A percentile compares a stretch with the other conserved stretches of the same genome.
phyloP scores from a whole-genome alignment of 2,888 invertebrate species.

The Elegia similella region DNA sequence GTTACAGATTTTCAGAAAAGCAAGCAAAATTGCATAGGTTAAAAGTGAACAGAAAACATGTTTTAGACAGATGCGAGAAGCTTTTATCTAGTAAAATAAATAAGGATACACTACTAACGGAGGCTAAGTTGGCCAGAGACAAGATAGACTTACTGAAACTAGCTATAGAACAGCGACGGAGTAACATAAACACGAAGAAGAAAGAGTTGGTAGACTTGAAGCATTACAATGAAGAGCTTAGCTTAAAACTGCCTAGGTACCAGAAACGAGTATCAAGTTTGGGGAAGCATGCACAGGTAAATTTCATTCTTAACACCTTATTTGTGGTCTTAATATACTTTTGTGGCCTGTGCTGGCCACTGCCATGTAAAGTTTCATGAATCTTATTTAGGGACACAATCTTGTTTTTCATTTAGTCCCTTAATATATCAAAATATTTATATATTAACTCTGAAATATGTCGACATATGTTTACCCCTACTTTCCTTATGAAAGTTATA shows the following conservation, averaged over 20 bases:
- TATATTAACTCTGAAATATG: too few species aligned
- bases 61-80: constrained; percentile 80
- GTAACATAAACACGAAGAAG: constrained; percentile 56
- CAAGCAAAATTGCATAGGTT: constrained; percentile 82
- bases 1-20: constrained; percentile 83
- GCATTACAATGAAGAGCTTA: constrained; percentile 59
- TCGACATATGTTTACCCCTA: too few species aligned
- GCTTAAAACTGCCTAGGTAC: constrained; percentile 64
- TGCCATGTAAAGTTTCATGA: too few species aligned
- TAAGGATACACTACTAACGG: constrained; percentile 62
- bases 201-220: constrained; percentile 49
- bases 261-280: constrained; percentile 65
- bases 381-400: too few species aligned
- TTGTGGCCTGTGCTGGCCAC: too few species aligned
- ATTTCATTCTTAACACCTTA: not conserved
- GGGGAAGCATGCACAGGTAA: constrained; percentile 48
- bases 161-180: constrained; percentile 67
- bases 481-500: too few species aligned
- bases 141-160: constrained; percentile 62
- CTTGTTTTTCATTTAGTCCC: too few species aligned
- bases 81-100: constrained; percentile 60
- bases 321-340: too few species aligned
- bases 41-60: constrained; percentile 79
- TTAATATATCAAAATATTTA: too few species aligned
- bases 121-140: constrained; percentile 67